phyloP scores from a whole-genome alignment of 2,888 invertebrate genomes.

The Parochlus steinenii region DNA sequence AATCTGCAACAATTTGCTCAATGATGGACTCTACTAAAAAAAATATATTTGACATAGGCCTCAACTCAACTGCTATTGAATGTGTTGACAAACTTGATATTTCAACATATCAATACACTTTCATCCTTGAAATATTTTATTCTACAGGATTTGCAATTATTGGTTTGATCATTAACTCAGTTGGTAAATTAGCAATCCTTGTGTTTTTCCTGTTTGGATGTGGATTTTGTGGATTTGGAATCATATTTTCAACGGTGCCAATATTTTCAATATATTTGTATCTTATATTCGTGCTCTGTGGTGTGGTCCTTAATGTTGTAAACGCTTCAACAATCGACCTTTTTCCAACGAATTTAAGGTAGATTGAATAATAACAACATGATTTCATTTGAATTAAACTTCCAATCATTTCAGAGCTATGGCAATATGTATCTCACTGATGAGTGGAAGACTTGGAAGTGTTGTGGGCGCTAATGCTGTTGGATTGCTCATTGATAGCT shows the following conservation, averaged over 20 bases:
- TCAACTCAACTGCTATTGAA: too few relatives aligned
- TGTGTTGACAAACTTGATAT: conserved; percentile 4
- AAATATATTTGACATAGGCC: too few relatives aligned
- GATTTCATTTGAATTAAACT: neutral
- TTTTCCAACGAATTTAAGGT: conserved; percentile 9
- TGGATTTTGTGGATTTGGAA: conserved; percentile 6
- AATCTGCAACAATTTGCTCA: conserved; percentile 21
- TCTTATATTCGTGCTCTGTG: conserved; percentile 5
- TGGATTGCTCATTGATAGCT: conserved; percentile 25
- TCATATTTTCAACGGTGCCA: conserved; percentile 2
- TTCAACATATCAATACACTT: conserved; percentile 6
- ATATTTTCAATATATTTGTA: conserved; percentile 10
- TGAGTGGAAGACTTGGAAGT: conserved; percentile 30
- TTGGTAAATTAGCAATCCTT: conserved; percentile 9
- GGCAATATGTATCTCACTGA: conserved; percentile 29
- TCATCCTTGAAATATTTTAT: conserved; percentile 9
- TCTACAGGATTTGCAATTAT: conserved; percentile 8
- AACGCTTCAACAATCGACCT: conserved; percentile 6
- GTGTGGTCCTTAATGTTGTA: conserved; percentile 5
- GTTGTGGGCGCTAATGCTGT: conserved; percentile 26
- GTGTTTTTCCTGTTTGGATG: conserved; percentile 4
- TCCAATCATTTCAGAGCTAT: conserved; percentile 23
- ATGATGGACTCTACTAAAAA: conserved; percentile 18
- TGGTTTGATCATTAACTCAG: conserved; percentile 5
- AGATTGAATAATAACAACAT: neutral